These are phyloP conservation scores for Rhyacichthys aspro DNA, from an alignment of 2,797 vertebrate genomes.

Conservation along the genomic window DNA sequence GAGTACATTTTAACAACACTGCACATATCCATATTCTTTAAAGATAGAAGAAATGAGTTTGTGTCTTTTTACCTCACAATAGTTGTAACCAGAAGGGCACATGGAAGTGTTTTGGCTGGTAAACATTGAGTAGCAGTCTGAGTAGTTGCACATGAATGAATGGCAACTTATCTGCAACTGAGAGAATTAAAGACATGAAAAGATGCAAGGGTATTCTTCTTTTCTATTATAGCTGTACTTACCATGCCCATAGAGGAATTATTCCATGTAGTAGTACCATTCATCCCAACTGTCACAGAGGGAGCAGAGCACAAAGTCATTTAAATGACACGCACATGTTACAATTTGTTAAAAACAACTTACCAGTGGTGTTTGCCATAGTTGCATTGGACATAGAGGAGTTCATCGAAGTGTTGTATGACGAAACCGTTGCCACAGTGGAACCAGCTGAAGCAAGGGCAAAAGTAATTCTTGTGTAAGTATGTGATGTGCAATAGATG, in stretches of 20 bases:
- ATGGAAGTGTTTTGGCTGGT: slow-evolving; percentile 39
- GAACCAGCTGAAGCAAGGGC: slow-evolving; percentile 9
- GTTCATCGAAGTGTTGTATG: not conserved
- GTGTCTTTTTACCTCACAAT: slow-evolving; percentile 74
- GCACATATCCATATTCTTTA: not conserved
- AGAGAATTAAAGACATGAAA: slow-evolving; percentile 5
- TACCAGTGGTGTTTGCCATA: slow-evolving; percentile 27
- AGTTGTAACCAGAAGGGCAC: slow-evolving; percentile 34
- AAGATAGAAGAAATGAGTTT: slow-evolving; percentile 4
- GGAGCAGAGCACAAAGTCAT: not conserved
- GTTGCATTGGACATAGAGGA: not conserved
- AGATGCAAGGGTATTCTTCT: not conserved
- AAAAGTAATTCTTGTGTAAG: slow-evolving; percentile 3
- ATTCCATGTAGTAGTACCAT: slow-evolving; percentile 16
- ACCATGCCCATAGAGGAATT: slow-evolving; percentile 28
- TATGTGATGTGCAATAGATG: not conserved
- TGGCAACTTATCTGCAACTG: slow-evolving; percentile 70
- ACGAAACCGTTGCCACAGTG: not conserved
- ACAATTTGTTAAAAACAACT: not conserved
- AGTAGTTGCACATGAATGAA: slow-evolving; percentile 71
- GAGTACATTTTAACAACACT: not conserved
- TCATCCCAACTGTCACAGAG: slow-evolving; percentile 12
- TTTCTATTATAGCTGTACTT: slow-evolving; percentile 26
- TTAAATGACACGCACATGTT: not conserved
- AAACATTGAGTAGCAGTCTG: slow-evolving; percentile 71